Evolutionary conservation across 2,797 vertebrate genomes (phyloP).

Genomic region (Syngnathus acus): DNA sequence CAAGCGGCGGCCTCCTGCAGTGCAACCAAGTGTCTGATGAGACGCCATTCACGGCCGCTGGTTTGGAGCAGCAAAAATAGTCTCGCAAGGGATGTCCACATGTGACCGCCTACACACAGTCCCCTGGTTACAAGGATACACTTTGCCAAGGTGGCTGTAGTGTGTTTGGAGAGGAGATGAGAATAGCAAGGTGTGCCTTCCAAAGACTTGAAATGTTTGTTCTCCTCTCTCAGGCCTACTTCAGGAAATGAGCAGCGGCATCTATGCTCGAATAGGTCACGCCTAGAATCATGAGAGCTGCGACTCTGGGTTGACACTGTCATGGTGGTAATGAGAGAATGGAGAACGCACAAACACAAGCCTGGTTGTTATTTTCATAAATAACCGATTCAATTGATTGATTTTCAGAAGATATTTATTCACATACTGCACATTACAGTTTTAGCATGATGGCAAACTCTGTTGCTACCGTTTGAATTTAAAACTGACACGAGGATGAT

Average conservation of each 20-base stretch:
- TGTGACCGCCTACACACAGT: constrained; percentile 6
- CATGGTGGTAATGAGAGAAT: constrained; percentile 30
- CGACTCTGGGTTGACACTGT: constrained; percentile 14
- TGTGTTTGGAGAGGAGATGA: constrained; percentile 32
- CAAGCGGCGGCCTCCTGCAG: constrained; percentile 20
- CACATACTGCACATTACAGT: too few species aligned
- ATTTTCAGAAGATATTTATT: background rate
- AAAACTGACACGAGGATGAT: too few species aligned
- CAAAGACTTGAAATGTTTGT: constrained; percentile 24
- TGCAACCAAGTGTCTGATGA: constrained; percentile 20
- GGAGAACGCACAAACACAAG: background rate
- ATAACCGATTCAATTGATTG: background rate
- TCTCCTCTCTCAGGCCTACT: constrained; percentile 23
- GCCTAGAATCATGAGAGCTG: constrained; percentile 20
- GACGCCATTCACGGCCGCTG: constrained; percentile 40
- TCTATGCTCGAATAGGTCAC: constrained; percentile 14
- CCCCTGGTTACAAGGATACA: background rate
- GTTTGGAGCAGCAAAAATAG: constrained; percentile 14
- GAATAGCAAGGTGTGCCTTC: constrained; percentile 22
- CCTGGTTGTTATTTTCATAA: background rate
- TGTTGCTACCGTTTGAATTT: too few species aligned
- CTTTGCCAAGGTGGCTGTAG: constrained; percentile 18
- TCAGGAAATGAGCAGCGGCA: constrained; percentile 40
- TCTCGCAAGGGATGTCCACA: constrained; percentile 4
- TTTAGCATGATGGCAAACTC: too few species aligned